Base-by-base conservation (phyloP, 2,113 vertebrate genomes). In the Ptyas mucosa region DNA sequence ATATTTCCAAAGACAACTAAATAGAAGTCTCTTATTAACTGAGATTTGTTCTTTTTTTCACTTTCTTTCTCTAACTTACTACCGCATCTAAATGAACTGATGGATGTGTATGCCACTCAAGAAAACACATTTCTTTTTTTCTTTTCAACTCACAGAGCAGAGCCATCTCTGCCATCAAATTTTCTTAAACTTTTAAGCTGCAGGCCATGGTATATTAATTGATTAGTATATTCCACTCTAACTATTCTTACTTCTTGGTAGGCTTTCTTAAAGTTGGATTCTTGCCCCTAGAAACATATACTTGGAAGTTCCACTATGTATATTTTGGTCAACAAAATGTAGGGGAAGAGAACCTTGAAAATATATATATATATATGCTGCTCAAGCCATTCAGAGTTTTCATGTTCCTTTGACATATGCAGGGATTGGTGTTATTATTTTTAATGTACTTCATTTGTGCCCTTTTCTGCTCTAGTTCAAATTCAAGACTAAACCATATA, bases 21-120 rank as follows among this genome's bases (percentile, higher is more conserved):
- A 88, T 81, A 90, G 96, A 95, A 88, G 51, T 75, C 95, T 61
- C 95, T 97, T 96, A 96, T 97, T 96, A 95, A 91, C n/a, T 95
- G 46, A 88, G 89, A 97, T 96, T 94, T 96, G 94, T 87, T 96
- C 95, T 64, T 64, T 39, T 75, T 6, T 2, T 85, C 52, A 69
- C 61, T 95, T 92, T 92, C 87, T 94, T 53, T 39, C 24, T 93
- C 75, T 95, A 91, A 91, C 92, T 94, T 94, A 89, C 34, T 94
- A n/a, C 53, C 94, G 90, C 69, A 94, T 39, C 89, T 92, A 81
- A 94, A 96, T 94, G 53, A 55, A 90, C 75, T 90, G 69, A 86
- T 86, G 34, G 91, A 15, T 92, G 39, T 87, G 21, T 90, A 6
- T 75, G 51, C 58, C 75, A 49, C 90, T 94, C 49, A 94, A 58